Percentiles rank a stretch among this genome's conserved stretches.
Evolutionary conservation across 2,113 vertebrate genomes (phyloP).

Genomic region (Semnopithecus entellus): DNA sequence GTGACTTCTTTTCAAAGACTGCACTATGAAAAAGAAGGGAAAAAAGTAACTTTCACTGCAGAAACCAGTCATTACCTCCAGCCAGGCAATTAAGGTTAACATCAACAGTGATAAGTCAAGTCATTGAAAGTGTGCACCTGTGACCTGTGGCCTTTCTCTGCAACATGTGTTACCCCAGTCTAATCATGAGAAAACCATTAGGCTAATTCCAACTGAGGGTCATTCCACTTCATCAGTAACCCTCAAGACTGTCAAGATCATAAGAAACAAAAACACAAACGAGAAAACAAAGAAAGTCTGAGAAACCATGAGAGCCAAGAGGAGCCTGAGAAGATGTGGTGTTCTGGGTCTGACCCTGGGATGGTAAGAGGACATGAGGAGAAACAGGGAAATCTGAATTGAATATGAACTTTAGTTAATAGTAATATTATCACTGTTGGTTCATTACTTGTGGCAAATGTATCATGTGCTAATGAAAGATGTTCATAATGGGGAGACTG

Average conservation of each 20-base stretch:
- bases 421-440: neutral
- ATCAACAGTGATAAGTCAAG: neutral
- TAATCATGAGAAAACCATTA: neutral
- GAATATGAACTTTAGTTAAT: neutral
- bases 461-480: neutral
- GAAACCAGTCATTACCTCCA: too few species aligned
- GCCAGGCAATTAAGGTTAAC: neutral
- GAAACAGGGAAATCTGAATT: too few species aligned
- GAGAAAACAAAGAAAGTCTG: neutral
- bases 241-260: neutral
- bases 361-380: too few species aligned
- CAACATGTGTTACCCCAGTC: neutral
- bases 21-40: neutral
- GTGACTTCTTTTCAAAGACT: neutral
- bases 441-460: neutral
- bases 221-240: neutral
- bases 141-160: neutral
- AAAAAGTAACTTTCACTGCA: too few species aligned
- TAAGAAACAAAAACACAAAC: neutral
- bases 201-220: neutral
- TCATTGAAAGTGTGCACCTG: accelerated
- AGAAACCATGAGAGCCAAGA: neutral
- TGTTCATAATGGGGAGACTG: neutral
- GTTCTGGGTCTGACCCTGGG: neutral
- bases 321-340: too few species aligned